phyloP scores from a whole-genome alignment of 2,797 vertebrate species.

The Paratrypauchen microcephalus region DNA sequence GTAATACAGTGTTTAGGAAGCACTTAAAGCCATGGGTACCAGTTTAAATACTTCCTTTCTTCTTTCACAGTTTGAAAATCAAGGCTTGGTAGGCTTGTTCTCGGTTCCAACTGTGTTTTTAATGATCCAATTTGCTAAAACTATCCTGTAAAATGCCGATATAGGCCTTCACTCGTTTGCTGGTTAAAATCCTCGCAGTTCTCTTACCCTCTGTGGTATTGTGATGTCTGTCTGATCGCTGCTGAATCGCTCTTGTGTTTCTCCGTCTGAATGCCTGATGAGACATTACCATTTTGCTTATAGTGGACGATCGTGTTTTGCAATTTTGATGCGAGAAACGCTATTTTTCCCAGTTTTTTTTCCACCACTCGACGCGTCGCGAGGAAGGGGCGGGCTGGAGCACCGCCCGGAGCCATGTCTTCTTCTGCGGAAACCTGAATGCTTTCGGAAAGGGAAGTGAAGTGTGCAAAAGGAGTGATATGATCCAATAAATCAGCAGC shows the following conservation, averaged over 20 bases:
- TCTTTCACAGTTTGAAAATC: too few species aligned
- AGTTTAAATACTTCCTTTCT: too few species aligned
- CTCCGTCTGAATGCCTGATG: not conserved
- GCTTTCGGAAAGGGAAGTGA: constrained; percentile 69
- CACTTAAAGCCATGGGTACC: too few species aligned
- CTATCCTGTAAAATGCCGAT: not conserved
- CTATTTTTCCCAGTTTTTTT: not conserved
- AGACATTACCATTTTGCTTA: constrained; percentile 17
- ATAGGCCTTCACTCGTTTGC: not conserved
- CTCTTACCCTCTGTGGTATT: constrained; percentile 7
- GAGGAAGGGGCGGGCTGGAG: constrained; percentile 15
- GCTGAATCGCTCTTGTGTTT: not conserved
- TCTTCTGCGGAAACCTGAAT: constrained; percentile 71
- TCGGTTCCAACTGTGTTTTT: not conserved
- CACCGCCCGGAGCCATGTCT: constrained; percentile 61
- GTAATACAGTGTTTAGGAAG: too few species aligned
- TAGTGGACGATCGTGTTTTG: constrained; percentile 7
- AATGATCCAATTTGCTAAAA: not conserved
- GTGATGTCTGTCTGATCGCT: not conserved
- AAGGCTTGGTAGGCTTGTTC: not conserved
- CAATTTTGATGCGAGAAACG: constrained; percentile 3
- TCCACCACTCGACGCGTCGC: constrained; percentile 4
- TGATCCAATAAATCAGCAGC: constrained; percentile 76
- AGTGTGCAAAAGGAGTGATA: constrained; percentile 76
- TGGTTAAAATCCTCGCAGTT: not conserved